Evolutionary conservation across 2,797 vertebrate species (phyloP).

Genomic region (Manis crassicaudata): DNA sequence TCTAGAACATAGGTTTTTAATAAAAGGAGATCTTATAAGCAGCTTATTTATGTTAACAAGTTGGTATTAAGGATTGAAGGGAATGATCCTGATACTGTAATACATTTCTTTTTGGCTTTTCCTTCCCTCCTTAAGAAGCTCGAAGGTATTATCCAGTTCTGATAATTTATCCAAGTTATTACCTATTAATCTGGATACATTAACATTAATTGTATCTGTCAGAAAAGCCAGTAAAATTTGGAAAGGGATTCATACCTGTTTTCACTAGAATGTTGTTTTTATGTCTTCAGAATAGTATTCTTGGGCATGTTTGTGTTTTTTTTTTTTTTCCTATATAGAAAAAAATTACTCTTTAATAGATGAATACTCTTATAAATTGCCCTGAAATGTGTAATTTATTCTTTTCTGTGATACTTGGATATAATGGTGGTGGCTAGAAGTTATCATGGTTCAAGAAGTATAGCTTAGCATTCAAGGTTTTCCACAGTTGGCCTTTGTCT

Average conservation of each 20-base stretch:
- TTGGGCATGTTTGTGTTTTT: neutral
- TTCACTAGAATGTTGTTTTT: constrained; percentile 14
- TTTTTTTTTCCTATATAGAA: neutral
- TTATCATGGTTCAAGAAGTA: constrained; percentile 13
- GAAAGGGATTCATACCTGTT: neutral
- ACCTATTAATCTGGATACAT: neutral
- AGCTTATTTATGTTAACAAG: neutral
- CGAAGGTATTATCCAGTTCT: neutral
- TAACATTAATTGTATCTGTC: neutral
- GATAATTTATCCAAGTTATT: neutral
- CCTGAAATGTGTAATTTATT: neutral
- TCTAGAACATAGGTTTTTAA: neutral
- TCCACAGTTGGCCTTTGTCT: neutral
- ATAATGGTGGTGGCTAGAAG: neutral
- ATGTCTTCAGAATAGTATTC: neutral
- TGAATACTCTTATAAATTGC: neutral
- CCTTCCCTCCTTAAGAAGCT: neutral
- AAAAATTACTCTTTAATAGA: neutral
- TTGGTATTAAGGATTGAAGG: neutral
- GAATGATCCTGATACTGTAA: neutral
- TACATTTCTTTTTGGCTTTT: neutral
- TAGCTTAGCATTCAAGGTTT: neutral
- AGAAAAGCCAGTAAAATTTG: constrained; percentile 24
- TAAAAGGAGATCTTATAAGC: neutral
- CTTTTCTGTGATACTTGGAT: neutral